phyloP scores from a whole-genome alignment of 2,113 vertebrate species.

The Toxotes jaculatrix region DNA sequence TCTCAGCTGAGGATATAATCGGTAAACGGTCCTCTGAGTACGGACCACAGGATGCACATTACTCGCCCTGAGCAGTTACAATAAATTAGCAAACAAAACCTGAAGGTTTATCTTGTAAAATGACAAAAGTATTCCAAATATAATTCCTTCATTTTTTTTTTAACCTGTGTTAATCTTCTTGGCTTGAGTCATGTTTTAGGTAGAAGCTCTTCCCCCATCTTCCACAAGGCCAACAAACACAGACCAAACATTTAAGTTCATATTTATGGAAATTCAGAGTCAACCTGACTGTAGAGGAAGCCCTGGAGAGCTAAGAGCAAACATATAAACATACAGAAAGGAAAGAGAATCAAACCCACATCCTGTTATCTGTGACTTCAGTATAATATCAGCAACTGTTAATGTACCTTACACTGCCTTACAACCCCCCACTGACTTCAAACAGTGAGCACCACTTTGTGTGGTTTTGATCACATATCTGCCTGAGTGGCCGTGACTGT shows the following conservation, averaged over 20 bases:
- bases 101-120: background rate
- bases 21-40: no score
- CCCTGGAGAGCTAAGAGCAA: conserved; percentile 25
- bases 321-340: conserved; percentile 40
- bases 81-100: background rate
- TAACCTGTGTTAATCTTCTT: background rate
- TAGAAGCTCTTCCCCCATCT: background rate
- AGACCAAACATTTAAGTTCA: conserved; percentile 45
- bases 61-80: background rate
- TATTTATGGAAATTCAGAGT: conserved; percentile 40
- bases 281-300: conserved; percentile 27
- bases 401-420: conserved; percentile 56
- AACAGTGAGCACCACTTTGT: conserved; percentile 43
- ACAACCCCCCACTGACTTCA: conserved; percentile 49
- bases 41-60: background rate
- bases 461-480: conserved; percentile 51
- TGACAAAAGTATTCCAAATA: background rate
- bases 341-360: conserved; percentile 34
- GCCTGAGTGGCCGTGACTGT: conserved; percentile 59
- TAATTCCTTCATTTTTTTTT: background rate
- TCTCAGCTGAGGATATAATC: background rate
- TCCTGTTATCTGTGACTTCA: conserved; percentile 56
- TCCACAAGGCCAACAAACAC: conserved; percentile 18
- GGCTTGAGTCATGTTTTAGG: conserved; percentile 2
- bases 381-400: conserved; percentile 53